A percentile compares a stretch with the other conserved stretches of the same genome.
phyloP scores from a whole-genome alignment of 2,113 vertebrate species.

The Nothoprocta perdicaria region DNA sequence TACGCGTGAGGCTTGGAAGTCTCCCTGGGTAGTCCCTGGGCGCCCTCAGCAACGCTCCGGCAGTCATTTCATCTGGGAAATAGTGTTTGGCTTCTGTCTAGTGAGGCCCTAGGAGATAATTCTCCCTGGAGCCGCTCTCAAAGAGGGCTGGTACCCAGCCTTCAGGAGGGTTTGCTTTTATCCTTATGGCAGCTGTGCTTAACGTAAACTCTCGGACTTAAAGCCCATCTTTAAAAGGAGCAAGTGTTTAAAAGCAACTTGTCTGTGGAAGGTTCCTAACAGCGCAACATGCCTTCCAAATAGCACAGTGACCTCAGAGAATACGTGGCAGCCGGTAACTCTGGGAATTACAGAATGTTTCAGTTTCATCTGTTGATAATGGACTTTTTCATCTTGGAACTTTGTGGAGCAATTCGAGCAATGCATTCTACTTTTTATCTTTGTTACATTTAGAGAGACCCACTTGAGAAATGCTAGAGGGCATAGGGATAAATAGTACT shows the following conservation, averaged over 20 bases:
- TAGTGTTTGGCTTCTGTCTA: not conserved
- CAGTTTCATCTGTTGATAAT: not conserved
- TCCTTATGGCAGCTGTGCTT: not conserved
- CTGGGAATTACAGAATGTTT: not conserved
- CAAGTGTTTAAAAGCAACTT: not conserved
- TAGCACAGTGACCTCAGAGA: not conserved
- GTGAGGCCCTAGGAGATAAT: not conserved
- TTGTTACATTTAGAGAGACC: not conserved
- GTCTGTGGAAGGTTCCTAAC: not conserved
- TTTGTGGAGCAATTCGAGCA: not conserved
- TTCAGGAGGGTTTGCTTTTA: not conserved
- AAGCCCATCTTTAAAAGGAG: not conserved
- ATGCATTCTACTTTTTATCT: not conserved
- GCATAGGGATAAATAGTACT: not conserved
- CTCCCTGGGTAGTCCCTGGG: not conserved
- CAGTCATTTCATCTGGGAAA: not conserved
- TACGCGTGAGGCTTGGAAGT: not conserved
- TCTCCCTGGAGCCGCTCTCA: not conserved
- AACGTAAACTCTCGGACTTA: conserved; percentile 10
- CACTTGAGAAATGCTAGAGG: not conserved
- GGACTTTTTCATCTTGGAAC: not conserved
- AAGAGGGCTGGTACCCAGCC: not conserved
- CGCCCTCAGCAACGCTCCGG: not conserved
- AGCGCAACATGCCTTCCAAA: not conserved
- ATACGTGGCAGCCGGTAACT: not conserved